Percentiles rank a stretch among this genome's conserved stretches.
These are phyloP conservation scores for Zaprionus vittiger DNA, from an alignment of 1,140 invertebrate species.

Conservation along the genomic window DNA sequence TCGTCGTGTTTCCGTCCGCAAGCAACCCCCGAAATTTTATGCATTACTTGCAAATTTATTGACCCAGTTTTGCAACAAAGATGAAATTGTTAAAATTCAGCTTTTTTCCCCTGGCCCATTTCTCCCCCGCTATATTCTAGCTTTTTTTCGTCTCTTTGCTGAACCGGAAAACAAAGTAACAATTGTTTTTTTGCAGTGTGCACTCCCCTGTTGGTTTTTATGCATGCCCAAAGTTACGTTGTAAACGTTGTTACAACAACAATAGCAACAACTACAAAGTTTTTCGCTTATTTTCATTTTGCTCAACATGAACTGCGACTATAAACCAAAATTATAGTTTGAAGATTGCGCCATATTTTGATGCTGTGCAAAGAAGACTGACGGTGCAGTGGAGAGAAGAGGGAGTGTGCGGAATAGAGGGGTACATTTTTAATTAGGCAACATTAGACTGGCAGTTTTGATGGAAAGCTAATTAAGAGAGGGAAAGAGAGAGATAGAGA, in stretches of 20 bases:
- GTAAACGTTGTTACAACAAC: constrained; percentile 36
- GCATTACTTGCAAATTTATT: constrained; percentile 60
- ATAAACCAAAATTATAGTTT: constrained; percentile 32
- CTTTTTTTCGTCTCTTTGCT: constrained; percentile 10
- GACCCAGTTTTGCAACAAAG: constrained; percentile 56
- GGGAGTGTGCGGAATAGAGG: background rate
- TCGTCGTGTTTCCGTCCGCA: constrained; percentile 19
- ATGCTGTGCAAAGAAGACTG: background rate
- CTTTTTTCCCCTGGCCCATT: background rate
- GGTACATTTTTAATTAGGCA: constrained; percentile 8
- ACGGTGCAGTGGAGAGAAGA: background rate
- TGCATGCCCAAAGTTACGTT: constrained; percentile 40
- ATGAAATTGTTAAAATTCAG: constrained; percentile 53
- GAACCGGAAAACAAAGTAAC: constrained; percentile 48
- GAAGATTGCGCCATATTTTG: constrained; percentile 9
- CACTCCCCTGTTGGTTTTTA: constrained; percentile 7
- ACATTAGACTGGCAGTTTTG: constrained; percentile 22
- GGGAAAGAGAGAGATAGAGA: background rate
- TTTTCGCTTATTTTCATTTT: constrained; percentile 11
- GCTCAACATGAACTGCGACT: background rate
- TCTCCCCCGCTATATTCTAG: background rate
- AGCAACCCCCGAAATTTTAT: constrained; percentile 36
- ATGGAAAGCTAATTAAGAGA: constrained; percentile 26
- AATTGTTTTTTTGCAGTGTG: constrained; percentile 32
- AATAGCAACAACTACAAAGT: constrained; percentile 30